Evolutionary conservation across 2,888 invertebrate genomes (phyloP), one percentile per base, ranked within the genome.

Genomic region (Ennomos erosarius): DNA sequence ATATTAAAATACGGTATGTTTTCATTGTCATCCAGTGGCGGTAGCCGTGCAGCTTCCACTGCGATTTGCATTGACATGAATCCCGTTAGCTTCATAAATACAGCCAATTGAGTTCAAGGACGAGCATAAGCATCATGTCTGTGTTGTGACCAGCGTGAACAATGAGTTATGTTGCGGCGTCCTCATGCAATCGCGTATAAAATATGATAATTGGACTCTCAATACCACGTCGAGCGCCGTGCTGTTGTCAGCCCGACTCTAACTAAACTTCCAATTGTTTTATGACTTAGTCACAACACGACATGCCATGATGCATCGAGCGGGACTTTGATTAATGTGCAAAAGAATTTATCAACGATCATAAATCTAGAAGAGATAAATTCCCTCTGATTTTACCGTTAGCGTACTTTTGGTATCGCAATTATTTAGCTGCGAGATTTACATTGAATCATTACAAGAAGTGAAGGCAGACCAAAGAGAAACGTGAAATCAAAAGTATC

Each of bases 21-120:
- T 55, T 64, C 78, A 79, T 81, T 79, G 76, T 76, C 77, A 79
- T 73, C 72, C 74, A 72, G 78, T 50, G 42, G 40, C 54, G 33
- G 59, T 76, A 78, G 81, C 75, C 74, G 71, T 74, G 71, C 76
- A 78, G 81, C 78, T 83, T 84, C 84, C 75, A 85, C 69, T 78
- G 81, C 73, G 68, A 84, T 89, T 89, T 85, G 80, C 88, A 89
- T 89, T 90, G 88, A 90, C 88, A 90, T 84, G 84, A 85, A 83
- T 88, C 85, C 88, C 85, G 86, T 85, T 87, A 87, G 86, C 85
- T 85, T 85, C 84, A 86, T 88, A 86, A 88, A 88, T 85, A 82
- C 81, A 81, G 74, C 78, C 85, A 85, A 92, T 92, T 87, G 87
- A 91, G 91, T 90, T 91, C 90, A 91, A 90, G 91, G 90, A 87